Evolutionary conservation across 2,113 vertebrate genomes (phyloP).

Genomic region (Calyptommatus sinebrachiatus): DNA sequence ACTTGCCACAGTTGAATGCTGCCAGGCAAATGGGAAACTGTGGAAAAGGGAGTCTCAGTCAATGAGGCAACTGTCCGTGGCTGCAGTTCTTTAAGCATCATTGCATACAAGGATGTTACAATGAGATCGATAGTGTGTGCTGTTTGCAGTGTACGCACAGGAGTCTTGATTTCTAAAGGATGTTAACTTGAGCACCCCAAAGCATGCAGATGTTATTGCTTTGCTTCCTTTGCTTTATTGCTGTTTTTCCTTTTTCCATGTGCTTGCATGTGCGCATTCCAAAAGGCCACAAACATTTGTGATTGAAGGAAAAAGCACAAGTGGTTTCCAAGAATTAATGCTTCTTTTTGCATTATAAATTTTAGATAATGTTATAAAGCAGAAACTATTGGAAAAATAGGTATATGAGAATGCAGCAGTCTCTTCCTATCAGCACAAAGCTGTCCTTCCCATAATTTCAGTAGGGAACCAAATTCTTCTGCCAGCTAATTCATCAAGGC

Average conservation of each 20-base stretch:
- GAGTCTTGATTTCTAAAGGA: not conserved
- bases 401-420: not conserved
- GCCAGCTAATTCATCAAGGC: not conserved
- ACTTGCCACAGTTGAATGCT: not conserved
- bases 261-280: too few relatives aligned
- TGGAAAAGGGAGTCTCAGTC: constrained; percentile 8
- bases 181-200: not conserved
- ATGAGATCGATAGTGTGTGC: constrained; percentile 13
- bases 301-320: not conserved
- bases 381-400: not conserved
- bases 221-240: not conserved
- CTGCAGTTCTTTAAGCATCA: constrained; percentile 8
- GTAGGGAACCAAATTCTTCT: not conserved
- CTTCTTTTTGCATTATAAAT: not conserved
- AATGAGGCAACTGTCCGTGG: constrained; percentile 21
- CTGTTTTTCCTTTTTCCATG: not conserved
- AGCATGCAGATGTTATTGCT: not conserved
- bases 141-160: not conserved
- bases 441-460: not conserved
- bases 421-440: not conserved
- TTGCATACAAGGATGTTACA: not conserved
- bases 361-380: not conserved
- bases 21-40: not conserved
- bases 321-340: not conserved
- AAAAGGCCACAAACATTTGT: not conserved